Evolutionary conservation across 2,113 vertebrate genomes (phyloP), one percentile per base, ranked within the genome.

Genomic region (Platichthys stellatus): DNA sequence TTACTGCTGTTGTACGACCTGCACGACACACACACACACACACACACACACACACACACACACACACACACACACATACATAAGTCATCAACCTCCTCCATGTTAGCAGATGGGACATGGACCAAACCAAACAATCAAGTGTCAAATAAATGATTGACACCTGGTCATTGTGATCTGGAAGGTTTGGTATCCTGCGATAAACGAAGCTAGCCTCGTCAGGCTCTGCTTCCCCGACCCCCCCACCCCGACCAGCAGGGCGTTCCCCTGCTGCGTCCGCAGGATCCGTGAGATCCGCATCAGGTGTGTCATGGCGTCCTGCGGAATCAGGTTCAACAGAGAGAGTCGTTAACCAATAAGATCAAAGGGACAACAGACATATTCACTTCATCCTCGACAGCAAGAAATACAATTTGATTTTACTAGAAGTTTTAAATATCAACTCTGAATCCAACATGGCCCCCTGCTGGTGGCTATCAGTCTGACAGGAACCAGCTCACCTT

Each of bases 191-290:
- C 95, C 95, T 61, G 95, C 94, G 78, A 96, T 96, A 78, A 92
- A 95, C 0, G 95, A 95, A 0, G 95, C 93, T 53, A 96, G 78
- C 74, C 94, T 92, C 47, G 95, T 96, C 83, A 96, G 91, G 70
- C 95, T 96, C 88, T 96, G 95, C 79, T 96, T 96, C 61, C 96
- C 96, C 18, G 96, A 96, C 70, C 96, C 95, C 3, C 95, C 95
- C 10, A 96, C 95, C 26, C 95, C 96, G 20, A 96, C 96, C 77
- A 96, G 72, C 80, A 96, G 80, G 10, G 95, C 95, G 86, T 95
- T 96, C 68, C 95, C 95, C 89, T 93, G 94, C 3, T 95, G 93
- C 24, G 94, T 96, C 43, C 93, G 84, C 80, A 96, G 94, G 86
- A 96, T 93, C 51, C 95, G 90, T 0, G 95, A 96, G 89, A 96